phyloP scores from a whole-genome alignment of 1,140 invertebrate species.

The Dreissena rostriformis region DNA sequence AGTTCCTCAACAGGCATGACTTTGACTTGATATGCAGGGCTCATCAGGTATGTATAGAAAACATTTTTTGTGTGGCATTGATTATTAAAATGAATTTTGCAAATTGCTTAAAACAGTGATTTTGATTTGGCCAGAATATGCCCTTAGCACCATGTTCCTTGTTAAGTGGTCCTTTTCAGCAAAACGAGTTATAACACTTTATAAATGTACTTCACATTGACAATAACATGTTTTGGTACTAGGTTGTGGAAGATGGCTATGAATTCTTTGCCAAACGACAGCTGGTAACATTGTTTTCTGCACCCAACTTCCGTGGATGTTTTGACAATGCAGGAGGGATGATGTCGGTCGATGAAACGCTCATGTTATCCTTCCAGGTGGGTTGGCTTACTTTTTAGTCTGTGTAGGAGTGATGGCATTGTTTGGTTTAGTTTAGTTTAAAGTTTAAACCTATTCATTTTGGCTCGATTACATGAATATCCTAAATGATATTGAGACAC shows the following conservation, averaged over 20 bases:
- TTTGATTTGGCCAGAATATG: no score
- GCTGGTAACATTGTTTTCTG: conserved; percentile 80
- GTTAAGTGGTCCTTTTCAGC: no score
- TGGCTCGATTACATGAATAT: no score
- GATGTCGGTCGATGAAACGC: conserved; percentile 81
- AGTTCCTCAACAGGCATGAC: conserved; percentile 83
- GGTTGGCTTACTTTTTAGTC: conserved; percentile 24
- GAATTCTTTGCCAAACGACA: conserved; percentile 85
- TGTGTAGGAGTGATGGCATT: background rate
- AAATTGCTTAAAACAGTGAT: no score
- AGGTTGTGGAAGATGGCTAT: conserved; percentile 85
- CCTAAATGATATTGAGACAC: no score
- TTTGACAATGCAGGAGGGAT: conserved; percentile 82
- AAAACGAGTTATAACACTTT: no score
- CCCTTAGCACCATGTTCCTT: background rate
- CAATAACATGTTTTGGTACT: no score
- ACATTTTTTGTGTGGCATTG: no score
- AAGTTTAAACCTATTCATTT: background rate
- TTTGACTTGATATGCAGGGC: conserved; percentile 85
- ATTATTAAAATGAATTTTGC: no score
- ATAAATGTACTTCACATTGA: no score
- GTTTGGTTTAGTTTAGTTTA: background rate
- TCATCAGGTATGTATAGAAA: conserved; percentile 81
- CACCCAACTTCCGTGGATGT: conserved; percentile 81
- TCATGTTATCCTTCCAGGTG: conserved; percentile 82